A percentile compares a stretch with the other conserved stretches of the same genome.
Evolutionary conservation across 2,888 invertebrate species (phyloP).

Genomic region (Drosophila stalkeri): DNA sequence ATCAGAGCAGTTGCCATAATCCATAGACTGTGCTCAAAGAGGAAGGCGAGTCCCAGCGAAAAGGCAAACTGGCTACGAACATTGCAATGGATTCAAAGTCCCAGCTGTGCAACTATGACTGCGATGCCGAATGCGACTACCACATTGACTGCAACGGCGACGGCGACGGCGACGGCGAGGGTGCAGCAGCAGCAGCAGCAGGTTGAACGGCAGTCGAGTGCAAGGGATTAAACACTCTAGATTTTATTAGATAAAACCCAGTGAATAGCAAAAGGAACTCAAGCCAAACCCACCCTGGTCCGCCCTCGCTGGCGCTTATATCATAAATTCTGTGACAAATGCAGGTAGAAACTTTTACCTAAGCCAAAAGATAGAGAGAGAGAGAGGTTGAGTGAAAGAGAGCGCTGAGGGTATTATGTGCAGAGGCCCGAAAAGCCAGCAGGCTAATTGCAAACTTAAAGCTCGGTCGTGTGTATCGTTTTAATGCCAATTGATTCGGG

Average conservation of each 20-base stretch:
- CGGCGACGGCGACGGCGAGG: slow-evolving; percentile 9
- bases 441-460: slow-evolving; percentile 53
- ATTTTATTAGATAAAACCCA: slow-evolving; percentile 78
- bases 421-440: slow-evolving; percentile 27
- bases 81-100: slow-evolving; percentile 44
- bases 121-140: slow-evolving; percentile 12
- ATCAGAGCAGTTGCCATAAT: slow-evolving; percentile 2
- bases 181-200: slow-evolving; percentile 24
- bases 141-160: slow-evolving; percentile 3
- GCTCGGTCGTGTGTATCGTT: slow-evolving; percentile 39
- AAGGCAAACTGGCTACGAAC: slow-evolving; percentile 26
- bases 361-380: slow-evolving; percentile 23
- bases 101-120: slow-evolving; percentile 43
- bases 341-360: slow-evolving; percentile 73
- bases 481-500: slow-evolving; percentile 74
- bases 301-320: slow-evolving; percentile 31
- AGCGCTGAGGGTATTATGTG: slow-evolving; percentile 11
- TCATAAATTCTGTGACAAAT: slow-evolving; percentile 78
- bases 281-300: not conserved
- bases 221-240: slow-evolving; percentile 78
- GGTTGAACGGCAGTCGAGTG: slow-evolving; percentile 64
- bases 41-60: slow-evolving; percentile 17
- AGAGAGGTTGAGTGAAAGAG: not conserved
- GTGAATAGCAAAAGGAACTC: slow-evolving; percentile 65
- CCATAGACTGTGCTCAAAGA: not conserved